Base-by-base conservation (phyloP, 2,888 invertebrate genomes). In the Zaprionus lineosus region DNA sequence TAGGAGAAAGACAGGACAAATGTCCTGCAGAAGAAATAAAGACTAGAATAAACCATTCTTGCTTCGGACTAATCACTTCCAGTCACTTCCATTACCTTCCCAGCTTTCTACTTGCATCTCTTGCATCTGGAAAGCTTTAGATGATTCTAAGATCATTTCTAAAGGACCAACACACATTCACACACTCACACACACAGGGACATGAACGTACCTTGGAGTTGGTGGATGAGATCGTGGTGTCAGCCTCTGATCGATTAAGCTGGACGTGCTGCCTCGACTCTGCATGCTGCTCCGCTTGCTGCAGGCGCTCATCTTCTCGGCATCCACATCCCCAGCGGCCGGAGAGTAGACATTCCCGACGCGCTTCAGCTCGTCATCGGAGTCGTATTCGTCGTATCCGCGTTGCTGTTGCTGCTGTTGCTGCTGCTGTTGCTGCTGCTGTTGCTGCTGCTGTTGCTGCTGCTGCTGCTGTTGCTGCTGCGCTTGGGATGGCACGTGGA, bases 241-340 rank as follows among this genome's bases (percentile, higher is more conserved):
- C 88, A 96, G 94, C 89, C 96, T 95, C 87, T 93, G 93, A 88
- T 95, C 95, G 78, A 95, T 91, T 85, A 95, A 91, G 90, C 96
- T 96, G 71, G 96, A 96, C 36, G 96, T 96, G 91, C 97, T 97
- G 86, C 96, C 96, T 64, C 97, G 93, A 89, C 97, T 97, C 90
- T 97, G 96, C 91, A 97, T 94, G 88, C 96, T 96, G 91, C 96
- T 96, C 60, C 97, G 93, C 89, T 97, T 97, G 90, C 96, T 96
- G 91, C 96, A 96, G 74, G 94, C 93, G 70, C 93, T 93, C 74
- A 93, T 90, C 90, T 93, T 94, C 70, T 92, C 94, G 87, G 93
- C 93, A 90, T 94, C 94, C 91, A 93, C 92, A 86, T 96, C 96
- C 90, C 85, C 87, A 46, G 83, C 73, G 16, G 85, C 81, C 41